These are phyloP conservation scores for Mimas tiliae DNA, from an alignment of 2,888 invertebrate species.

Conservation along the genomic window DNA sequence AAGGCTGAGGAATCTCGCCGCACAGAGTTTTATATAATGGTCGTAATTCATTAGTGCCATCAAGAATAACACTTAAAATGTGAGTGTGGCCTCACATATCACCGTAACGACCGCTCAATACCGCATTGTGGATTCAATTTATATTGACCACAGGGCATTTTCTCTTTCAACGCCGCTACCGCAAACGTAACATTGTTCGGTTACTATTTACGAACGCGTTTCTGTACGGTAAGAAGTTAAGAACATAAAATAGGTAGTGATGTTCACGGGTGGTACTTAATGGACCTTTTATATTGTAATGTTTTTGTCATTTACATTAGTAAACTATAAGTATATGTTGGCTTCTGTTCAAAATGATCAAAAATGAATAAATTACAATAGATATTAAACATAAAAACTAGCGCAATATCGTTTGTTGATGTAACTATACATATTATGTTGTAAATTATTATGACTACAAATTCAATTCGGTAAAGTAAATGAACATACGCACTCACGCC, in stretches of 20 bases:
- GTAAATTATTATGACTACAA: too few species aligned
- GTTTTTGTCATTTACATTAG: neutral
- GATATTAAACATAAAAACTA: too few species aligned
- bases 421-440: too few species aligned
- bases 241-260: conserved; percentile 39
- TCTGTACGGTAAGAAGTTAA: conserved; percentile 48
- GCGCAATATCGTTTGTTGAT: too few species aligned
- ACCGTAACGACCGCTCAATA: conserved; percentile 70
- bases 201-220: conserved; percentile 59
- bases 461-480: too few species aligned
- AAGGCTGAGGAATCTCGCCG: neutral
- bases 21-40: conserved; percentile 25
- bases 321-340: too few species aligned
- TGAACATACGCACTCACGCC: too few species aligned
- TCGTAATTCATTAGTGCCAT: conserved; percentile 40
- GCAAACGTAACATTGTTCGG: conserved; percentile 44
- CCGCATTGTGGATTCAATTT: conserved; percentile 72
- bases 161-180: conserved; percentile 52
- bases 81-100: conserved; percentile 62
- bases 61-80: conserved; percentile 49
- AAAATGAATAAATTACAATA: too few species aligned
- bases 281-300: neutral
- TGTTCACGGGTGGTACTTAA: neutral
- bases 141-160: conserved; percentile 71
- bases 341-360: too few species aligned